Percentiles rank a stretch among this genome's conserved stretches.
phyloP scores from a whole-genome alignment of 2,797 vertebrate genomes.

The Sebastes elongatus region DNA sequence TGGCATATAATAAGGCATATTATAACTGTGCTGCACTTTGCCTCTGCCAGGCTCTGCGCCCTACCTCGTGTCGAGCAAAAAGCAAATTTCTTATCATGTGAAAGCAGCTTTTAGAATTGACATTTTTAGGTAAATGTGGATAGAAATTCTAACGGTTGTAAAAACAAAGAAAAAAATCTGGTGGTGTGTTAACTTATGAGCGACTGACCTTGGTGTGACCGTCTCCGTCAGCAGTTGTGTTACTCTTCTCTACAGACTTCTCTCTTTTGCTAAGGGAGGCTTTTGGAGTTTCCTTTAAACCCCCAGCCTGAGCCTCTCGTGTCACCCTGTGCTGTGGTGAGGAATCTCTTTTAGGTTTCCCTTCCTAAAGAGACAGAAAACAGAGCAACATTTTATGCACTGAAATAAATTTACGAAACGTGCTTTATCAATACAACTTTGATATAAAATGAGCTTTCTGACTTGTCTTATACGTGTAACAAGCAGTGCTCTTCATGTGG shows the following conservation, averaged over 20 bases:
- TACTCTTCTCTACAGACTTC: conserved; percentile 34
- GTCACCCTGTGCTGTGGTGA: conserved; percentile 31
- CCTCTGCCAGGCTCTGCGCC: too few species aligned
- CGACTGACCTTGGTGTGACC: conserved; percentile 67
- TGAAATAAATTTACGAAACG: not conserved
- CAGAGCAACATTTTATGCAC: not conserved
- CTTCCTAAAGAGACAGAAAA: conserved; percentile 54
- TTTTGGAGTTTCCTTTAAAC: conserved; percentile 41
- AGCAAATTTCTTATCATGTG: too few species aligned
- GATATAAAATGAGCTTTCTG: not conserved
- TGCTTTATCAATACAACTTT: not conserved
- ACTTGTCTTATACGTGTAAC: too few species aligned
- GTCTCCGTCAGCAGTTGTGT: conserved; percentile 37
- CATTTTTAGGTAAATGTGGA: not conserved
- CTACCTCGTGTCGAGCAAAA: too few species aligned
- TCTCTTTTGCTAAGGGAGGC: conserved; percentile 50
- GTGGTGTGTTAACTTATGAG: not conserved
- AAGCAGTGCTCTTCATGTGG: too few species aligned
- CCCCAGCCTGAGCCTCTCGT: conserved; percentile 15
- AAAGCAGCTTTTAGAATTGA: too few species aligned
- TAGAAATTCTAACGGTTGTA: not conserved
- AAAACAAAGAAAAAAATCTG: not conserved
- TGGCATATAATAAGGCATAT: too few species aligned
- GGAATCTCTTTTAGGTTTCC: conserved; percentile 40
- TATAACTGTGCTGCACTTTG: too few species aligned